Evolutionary conservation across 2,888 invertebrate genomes (phyloP), one percentile per base, ranked within the genome.

Genomic region (Copidosoma aretas): DNA sequence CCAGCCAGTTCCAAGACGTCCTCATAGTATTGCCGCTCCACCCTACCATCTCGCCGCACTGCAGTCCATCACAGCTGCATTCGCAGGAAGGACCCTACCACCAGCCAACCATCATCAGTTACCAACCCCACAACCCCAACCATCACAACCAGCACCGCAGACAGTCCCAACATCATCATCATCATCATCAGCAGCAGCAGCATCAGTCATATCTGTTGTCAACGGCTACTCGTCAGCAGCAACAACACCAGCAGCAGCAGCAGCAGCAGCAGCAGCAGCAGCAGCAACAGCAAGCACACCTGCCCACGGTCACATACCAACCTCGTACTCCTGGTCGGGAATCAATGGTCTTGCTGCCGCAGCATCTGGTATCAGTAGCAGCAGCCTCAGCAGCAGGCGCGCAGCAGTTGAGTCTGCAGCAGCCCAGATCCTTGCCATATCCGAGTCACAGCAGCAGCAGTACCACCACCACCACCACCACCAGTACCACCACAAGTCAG

Each of bases 1-100:
- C 73, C 79, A 80, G 68, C 75, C 81, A 74, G 74, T 79, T 73
- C 75, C 80, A 77, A 84, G 88, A 73, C 84, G 88, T 77, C 87
- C 88, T 71, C 86, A 87, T 77, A 88, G 88, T 79, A 87, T 86
- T 74, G 84, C 87, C 77, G 83, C 86, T 54, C 84, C 87, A 73
- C 84, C 87, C 58, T 81, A 79, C 80, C 78, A 75, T 79, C 85
- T 75, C 82, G 86, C 75, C 81, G 89, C 64, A 89, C 89, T 65
- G 89, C 72, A 80, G 68, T 60, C 64, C 32, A 72, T 67, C 58
- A 70, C 70, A 43, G 67, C 70, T 21, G 62, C 70, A 58, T 72
- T 70, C 62, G 64, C 46, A 54, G 68, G 65, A 73, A 58, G 64
- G 64, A 68, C 19, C 65, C 22, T 65, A 66, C 43, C 64, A n/a